phyloP scores from a whole-genome alignment of 1,140 invertebrate genomes.

The Aphelinus atriplicis region DNA sequence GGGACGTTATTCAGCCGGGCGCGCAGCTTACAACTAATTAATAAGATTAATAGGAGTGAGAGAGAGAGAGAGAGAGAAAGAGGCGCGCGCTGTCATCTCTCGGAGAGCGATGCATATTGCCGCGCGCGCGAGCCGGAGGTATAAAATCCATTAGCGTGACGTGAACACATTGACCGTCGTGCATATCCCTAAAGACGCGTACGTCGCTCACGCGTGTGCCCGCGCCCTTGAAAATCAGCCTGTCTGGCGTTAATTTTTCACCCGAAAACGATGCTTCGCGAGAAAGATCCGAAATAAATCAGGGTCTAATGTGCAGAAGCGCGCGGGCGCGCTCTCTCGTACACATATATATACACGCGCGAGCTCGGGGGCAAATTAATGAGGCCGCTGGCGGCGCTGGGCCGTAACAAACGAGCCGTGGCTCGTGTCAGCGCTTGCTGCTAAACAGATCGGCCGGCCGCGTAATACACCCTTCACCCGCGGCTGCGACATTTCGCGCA shows the following conservation, averaged over 20 bases:
- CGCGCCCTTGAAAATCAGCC: constrained; percentile 12
- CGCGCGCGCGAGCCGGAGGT: neutral
- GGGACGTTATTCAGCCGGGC: no score
- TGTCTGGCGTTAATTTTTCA: constrained; percentile 20
- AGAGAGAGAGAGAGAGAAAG: no score
- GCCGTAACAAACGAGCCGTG: constrained; percentile 30
- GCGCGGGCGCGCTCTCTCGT: no score
- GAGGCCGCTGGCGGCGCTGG: neutral
- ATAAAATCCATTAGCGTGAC: constrained; percentile 7
- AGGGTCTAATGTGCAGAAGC: constrained; percentile 18
- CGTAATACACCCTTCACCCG: constrained; percentile 22
- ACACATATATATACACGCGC: no score
- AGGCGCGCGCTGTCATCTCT: no score
- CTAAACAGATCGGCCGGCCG: constrained; percentile 30
- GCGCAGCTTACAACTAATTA: neutral
- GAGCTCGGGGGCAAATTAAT: constrained; percentile 27
- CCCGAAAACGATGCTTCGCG: neutral
- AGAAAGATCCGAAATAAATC: constrained; percentile 31
- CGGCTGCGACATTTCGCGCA: neutral
- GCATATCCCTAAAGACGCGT: no score
- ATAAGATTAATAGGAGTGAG: constrained; percentile 4
- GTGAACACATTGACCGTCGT: no score
- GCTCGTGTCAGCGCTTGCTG: constrained; percentile 11
- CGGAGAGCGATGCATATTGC: no score
- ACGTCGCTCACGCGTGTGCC: neutral